Evolutionary conservation across 1,140 invertebrate species (phyloP), one percentile per base, ranked within the genome.

Genomic region (Polypedilum vanderplanki): DNA sequence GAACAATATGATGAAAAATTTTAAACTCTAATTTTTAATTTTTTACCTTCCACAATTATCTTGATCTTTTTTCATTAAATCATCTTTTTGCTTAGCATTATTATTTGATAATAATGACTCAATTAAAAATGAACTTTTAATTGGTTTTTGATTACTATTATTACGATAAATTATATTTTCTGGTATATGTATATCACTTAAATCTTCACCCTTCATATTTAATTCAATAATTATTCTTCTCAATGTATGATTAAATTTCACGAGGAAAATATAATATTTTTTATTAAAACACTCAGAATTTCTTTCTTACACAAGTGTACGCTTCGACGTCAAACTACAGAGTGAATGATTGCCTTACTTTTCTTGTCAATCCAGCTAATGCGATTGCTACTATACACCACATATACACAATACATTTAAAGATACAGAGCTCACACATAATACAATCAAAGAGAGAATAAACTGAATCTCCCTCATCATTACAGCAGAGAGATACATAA

Each of bases 141-240:
- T 57, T 57, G 8, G 12, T 57, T 57, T 57, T n/a, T 57, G 12
- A 57, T 57, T n/a, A n/a, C n/a, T 57, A 57, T 57, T 57, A 4
- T 57, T 57, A 12, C 46, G 12, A 57, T 57, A 57, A 57, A 57
- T 57, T n/a, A 57, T 57, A 57, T 57, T 57, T 57, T 57, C 46
- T 57, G 46, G 46, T 57, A 57, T 57, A 57, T 57, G 46, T 57
- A 57, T 57, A 57, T 57, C 12, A 12, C 46, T n/a, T 57, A 57
- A 57, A 57, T 57, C 46, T 15, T 57, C 46, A 15, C 46, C n/a
- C 15, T 57, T 57, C 46, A 57, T 57, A 1, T 57, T 15, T n/a
- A 33, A 33, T 33, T 33, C 24, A 33, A 33, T 33, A 3, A 33
- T 33, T 33, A 33, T 3, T 33, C 5, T 3, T 33, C 24, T 33